Conservation (phyloP, 2,113 vertebrate species). For the Anser cygnoides region DNA sequence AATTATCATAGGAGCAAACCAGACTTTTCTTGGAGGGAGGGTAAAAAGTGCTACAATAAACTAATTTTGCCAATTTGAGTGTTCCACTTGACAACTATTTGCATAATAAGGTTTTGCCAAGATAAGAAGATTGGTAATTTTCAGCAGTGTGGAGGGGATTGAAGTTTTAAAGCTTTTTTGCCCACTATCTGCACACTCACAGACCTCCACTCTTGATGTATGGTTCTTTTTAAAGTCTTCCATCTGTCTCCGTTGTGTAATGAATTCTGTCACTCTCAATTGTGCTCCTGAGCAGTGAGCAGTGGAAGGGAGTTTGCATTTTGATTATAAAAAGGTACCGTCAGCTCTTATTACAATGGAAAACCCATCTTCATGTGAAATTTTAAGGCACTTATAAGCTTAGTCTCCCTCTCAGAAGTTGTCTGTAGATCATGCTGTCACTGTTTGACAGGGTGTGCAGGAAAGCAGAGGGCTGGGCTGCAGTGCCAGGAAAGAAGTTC, state of each 20-base stretch:
- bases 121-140: slow-evolving; percentile 75
- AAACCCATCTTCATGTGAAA: slow-evolving; percentile 56
- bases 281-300: slow-evolving; percentile 47
- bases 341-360: slow-evolving; percentile 72
- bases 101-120: slow-evolving; percentile 70
- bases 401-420: background rate
- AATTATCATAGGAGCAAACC: slow-evolving; percentile 52
- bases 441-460: slow-evolving; percentile 9
- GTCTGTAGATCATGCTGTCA: slow-evolving; percentile 44
- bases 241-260: slow-evolving; percentile 65
- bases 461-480: background rate
- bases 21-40: slow-evolving; percentile 46
- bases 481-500: background rate
- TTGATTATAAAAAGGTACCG: slow-evolving; percentile 68
- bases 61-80: slow-evolving; percentile 69
- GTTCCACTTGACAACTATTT: slow-evolving; percentile 68
- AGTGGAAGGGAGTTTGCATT: slow-evolving; percentile 65
- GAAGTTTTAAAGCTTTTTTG: slow-evolving; percentile 57
- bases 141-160: slow-evolving; percentile 55
- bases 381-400: slow-evolving; percentile 72
- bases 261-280: slow-evolving; percentile 78
- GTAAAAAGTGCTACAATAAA: slow-evolving; percentile 50
- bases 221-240: slow-evolving; percentile 63
- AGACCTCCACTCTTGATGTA: slow-evolving; percentile 60
- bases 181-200: slow-evolving; percentile 61